A percentile compares a stretch with the other conserved stretches of the same genome.
Conservation (phyloP, 2,888 invertebrate genomes). For the Imbricaverruca yamaguchii region DNA sequence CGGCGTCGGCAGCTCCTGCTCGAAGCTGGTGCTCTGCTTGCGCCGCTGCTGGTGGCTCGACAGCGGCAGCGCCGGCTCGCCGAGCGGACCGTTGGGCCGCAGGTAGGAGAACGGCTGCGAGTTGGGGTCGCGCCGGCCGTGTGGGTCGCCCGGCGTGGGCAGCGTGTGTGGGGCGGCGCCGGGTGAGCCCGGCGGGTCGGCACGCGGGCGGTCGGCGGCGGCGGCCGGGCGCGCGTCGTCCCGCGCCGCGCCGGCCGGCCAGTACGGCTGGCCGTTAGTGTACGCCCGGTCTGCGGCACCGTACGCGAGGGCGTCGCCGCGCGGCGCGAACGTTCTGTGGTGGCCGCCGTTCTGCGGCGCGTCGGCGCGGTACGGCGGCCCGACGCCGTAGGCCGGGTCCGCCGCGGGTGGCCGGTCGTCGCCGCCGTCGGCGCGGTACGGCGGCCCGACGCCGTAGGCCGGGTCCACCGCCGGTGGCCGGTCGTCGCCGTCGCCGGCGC, state of each 20-base stretch:
- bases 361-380: neutral
- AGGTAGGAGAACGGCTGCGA: slow-evolving; percentile 3
- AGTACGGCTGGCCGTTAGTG: neutral
- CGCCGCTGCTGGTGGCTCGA: slow-evolving; percentile 68
- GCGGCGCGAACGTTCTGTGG: neutral
- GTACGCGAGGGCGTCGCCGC: no score
- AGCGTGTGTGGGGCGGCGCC: no score
- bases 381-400: neutral
- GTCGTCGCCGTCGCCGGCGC: neutral
- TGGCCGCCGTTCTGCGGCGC: neutral
- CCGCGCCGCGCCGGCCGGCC: neutral
- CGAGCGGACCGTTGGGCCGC: slow-evolving; percentile 35
- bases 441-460: neutral
- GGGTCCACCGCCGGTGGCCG: neutral
- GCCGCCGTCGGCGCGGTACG: neutral
- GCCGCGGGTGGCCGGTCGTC: neutral
- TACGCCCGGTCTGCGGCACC: no score
- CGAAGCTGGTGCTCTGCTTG: slow-evolving; percentile 55
- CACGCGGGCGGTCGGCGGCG: neutral
- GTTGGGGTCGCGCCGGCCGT: no score
- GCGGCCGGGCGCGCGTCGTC: neutral
- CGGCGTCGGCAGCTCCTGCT: slow-evolving; percentile 26
- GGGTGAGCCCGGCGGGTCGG: neutral
- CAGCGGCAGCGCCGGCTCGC: slow-evolving; percentile 60
- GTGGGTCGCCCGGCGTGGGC: no score